Evolutionary conservation across 2,888 invertebrate species (phyloP), one percentile per base, ranked within the genome.

Genomic region (Lordiphosa andalusiaca): DNA sequence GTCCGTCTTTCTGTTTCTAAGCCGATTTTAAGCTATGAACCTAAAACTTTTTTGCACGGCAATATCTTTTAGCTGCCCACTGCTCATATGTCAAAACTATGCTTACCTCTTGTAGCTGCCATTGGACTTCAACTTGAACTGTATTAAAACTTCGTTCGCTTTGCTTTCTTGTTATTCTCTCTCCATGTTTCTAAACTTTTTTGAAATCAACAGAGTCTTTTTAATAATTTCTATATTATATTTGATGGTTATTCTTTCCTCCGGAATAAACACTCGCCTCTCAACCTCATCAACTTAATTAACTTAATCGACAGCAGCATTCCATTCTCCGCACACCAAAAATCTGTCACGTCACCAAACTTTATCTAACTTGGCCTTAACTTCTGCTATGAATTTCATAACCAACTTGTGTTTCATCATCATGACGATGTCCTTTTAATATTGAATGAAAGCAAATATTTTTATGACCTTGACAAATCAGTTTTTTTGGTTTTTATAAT

Each of bases 391-490:
- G 16, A 10, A 6, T 44, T 54, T 68, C 64, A 64, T 63, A 59
- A 69, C 48, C 56, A 59, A 53, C 56, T 60, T 51, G 47, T 19
- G n/a, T 33, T 33, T 33, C 41, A 36, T 33, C 40, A 59, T 53
- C 56, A 67, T 53, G 63, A 52, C 13, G 51, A 66, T 62, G 55
- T 40, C 60, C 61, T 49, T 67, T 73, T 73, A 73, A 71, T 73
- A 71, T 66, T 73, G 59, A 60, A 51, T 53, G 70, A 72, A 68
- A 48, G 61, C 66, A 76, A 66, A 82, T 70, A 74, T 73, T 71
- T 77, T 63, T 67, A 56, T 71, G 82, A 66, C 64, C 72, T 72
- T 74, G 68, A 69, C 78, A 84, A 84, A 80, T 84, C 78, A 84
- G 82, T 74, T 84, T 77, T 66, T 53, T 67, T 67, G 63, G 60